Base-by-base conservation (phyloP, 2,888 invertebrate species). In the Andrena camellia region DNA sequence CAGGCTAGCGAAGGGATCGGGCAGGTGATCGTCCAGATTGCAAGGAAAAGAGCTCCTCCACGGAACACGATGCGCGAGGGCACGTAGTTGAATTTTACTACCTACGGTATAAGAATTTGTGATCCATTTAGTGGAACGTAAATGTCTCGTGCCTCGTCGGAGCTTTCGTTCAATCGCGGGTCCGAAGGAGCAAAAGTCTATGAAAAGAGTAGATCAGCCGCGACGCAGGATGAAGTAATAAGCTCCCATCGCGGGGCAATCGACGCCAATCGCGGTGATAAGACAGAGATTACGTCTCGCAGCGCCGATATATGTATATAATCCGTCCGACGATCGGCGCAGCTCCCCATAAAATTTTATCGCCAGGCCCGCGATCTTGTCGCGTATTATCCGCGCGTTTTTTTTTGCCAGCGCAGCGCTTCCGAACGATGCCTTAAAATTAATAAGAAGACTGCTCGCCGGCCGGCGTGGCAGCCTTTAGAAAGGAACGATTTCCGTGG, bases 401-500 rank as follows among this genome's bases (percentile, higher is more conserved):
- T 26, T 69, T 62, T 52, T 63, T 50, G 10, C 59, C 59, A 52
- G 64, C 77, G 57, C 29, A 6, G 3, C n/a, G 33, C 50, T 33
- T n/a, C 31, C 59, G 31, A 60, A 59, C 67, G 23, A 31, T 35
- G 60, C 26, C n/a, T 7, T n/a, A 20, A 23, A 60, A 73, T 73
- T 42, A 66, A 62, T 68, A 68, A 33, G n/a, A 50, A 17, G 29
- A 17, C 20, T 5, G 23, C 13, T 10, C 2, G 7, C 8, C 17
- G 48, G 7, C 8, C 17, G 48, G 33, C 35, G 29, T n/a, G 23
- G 4, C 33, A 26, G 26, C 31, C 31, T 54, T 17, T 13, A 54
- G 66, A 78, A 78, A 78, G 59, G 59, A 17, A 48, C 69, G 62
- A 23, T 48, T 83, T 67, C 67, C 72, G 54, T 33, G 57, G 31